Evolutionary conservation across 64 coral and sea anemone species (phyloP), one percentile per base, ranked within the genome.

Genomic region (Montipora efflorescens): DNA sequence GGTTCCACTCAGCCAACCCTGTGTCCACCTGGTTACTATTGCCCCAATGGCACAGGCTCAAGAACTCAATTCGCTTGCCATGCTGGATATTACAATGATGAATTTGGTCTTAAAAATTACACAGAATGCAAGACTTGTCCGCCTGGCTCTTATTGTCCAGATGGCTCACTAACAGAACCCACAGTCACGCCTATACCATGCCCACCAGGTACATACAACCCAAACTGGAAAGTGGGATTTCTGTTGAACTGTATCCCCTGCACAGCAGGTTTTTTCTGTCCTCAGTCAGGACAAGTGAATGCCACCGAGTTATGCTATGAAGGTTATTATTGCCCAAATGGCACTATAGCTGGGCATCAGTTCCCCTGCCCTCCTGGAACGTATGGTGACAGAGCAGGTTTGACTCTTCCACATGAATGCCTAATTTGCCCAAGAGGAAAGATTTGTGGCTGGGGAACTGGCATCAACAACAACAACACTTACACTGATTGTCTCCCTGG

Each of bases 261-360:
- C 87, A 96, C 95, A 4, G 91, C 98, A 76, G 98, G 98, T 18
- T 94, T 57, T 21, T 96, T 94, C 51, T 99, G 98, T 51, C 98
- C 98, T 2, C 89, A 89, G 59, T 88, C 98, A 47, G 98, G 92
- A n/a, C 98, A 99, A 72, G 21, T 82, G 47, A 92, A 94, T 91
- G 95, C 87, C 5, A 96, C 95, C 21, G 85, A 96, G 75, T 59
- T 74, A 67, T 99, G 98, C 85, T 94, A 94, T 81, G 98, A 99
- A 67, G 98, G 98, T 11, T 99, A 99, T 90, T 99, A 99, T 59
- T 99, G 98, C 57, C 98, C 98, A 10, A 99, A 96, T 87, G 75
- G 95, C 59, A 99, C 98, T 43, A 53, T 96, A 61, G 95, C 98
- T 10, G 95, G 95, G 16, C 77, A 84, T 62, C 95, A 99, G 75